These are phyloP conservation scores for Buteo buteo DNA, from an alignment of 2,113 vertebrate species.

Conservation along the genomic window DNA sequence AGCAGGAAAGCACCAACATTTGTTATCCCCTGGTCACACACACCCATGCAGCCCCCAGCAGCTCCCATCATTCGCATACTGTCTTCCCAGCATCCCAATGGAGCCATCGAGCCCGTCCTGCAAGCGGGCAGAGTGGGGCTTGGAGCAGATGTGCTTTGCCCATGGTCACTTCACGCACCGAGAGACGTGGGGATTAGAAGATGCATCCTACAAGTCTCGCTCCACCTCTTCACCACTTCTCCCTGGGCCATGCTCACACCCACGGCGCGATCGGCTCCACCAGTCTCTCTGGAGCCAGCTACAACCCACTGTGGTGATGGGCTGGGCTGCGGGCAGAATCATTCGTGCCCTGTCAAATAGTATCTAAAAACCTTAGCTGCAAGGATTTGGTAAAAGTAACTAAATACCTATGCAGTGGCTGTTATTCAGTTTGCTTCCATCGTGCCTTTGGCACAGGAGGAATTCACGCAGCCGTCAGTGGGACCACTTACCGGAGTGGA, in stretches of 20 bases:
- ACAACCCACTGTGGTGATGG: no score
- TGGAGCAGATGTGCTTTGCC: neutral
- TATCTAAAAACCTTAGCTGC: neutral
- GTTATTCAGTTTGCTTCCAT: neutral
- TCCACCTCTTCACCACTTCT: neutral
- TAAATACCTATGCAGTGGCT: neutral
- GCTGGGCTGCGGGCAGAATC: neutral
- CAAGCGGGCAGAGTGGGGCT: neutral
- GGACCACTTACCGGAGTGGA: neutral
- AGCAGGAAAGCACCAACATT: neutral
- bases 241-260: neutral
- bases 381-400: neutral
- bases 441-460: neutral
- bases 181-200: accelerated
- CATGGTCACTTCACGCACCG: accelerated
- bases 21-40: neutral
- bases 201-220: neutral
- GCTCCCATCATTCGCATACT: neutral
- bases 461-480: accelerated
- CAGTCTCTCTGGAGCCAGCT: neutral
- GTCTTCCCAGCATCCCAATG: neutral
- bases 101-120: accelerated
- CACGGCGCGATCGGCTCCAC: accelerated
- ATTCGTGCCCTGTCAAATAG: neutral
- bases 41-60: neutral